These are phyloP conservation scores for Pipistrellus nathusii DNA, from an alignment of 2,797 vertebrate species.

Conservation along the genomic window DNA sequence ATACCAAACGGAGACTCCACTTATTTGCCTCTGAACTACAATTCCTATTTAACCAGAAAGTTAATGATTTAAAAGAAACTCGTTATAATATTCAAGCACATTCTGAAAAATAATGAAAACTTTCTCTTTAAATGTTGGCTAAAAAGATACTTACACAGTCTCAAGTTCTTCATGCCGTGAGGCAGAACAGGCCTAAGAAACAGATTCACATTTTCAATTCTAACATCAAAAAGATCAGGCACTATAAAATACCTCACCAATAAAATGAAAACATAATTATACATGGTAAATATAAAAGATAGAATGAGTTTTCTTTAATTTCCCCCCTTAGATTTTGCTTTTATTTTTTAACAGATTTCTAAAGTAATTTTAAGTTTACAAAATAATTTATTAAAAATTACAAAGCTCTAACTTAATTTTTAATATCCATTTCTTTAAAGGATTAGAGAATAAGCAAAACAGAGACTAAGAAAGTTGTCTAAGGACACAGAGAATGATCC, in stretches of 20 bases:
- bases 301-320: slow-evolving; percentile 41
- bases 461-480: background rate
- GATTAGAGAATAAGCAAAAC: background rate
- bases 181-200: slow-evolving; percentile 84
- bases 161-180: slow-evolving; percentile 86
- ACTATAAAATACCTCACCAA: background rate
- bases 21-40: slow-evolving; percentile 18
- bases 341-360: background rate
- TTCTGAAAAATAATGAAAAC: slow-evolving; percentile 32
- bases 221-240: slow-evolving; percentile 1
- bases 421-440: slow-evolving; percentile 45
- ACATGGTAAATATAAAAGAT: slow-evolving; percentile 3
- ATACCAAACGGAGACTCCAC: background rate
- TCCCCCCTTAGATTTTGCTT: background rate
- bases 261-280: slow-evolving; percentile 58
- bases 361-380: background rate
- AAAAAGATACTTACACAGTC: slow-evolving; percentile 86
- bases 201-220: slow-evolving; percentile 72
- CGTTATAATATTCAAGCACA: slow-evolving; percentile 32
- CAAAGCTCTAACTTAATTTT: slow-evolving; percentile 9
- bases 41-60: slow-evolving; percentile 52
- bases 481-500: background rate
- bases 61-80: slow-evolving; percentile 3
- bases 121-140: slow-evolving; percentile 43
- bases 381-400: background rate